Evolutionary conservation across 2,797 vertebrate genomes (phyloP).

Genomic region (Ammospiza maritima): DNA sequence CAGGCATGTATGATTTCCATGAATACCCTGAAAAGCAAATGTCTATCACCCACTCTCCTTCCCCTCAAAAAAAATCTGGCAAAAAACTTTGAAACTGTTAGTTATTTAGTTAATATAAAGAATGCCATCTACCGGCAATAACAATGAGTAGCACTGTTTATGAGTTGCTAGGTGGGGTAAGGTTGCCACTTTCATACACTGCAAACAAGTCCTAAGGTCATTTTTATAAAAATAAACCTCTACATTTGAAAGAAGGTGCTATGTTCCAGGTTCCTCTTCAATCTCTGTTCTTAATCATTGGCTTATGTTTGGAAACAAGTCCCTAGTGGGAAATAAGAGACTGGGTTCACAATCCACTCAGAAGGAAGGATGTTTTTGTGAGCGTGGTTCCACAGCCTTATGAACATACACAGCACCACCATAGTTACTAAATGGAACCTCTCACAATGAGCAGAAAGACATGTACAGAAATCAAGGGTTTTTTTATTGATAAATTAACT

Average conservation of each 20-base stretch:
- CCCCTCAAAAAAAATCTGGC: background rate
- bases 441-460: background rate
- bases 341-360: background rate
- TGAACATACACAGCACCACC: background rate
- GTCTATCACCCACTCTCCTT: background rate
- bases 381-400: background rate
- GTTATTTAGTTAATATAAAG: constrained; percentile 52
- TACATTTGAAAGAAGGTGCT: background rate
- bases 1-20: background rate
- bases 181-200: background rate
- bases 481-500: background rate
- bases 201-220: background rate
- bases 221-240: background rate
- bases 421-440: background rate
- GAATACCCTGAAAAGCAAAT: background rate
- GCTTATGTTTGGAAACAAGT: background rate
- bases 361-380: background rate
- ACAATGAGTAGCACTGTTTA: background rate
- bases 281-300: background rate
- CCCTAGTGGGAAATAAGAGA: background rate
- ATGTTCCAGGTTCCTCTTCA: background rate
- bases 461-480: background rate
- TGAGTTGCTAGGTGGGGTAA: background rate
- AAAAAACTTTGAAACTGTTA: background rate
- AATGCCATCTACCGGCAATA: constrained; percentile 64